These are phyloP conservation scores for Hanleya hanleyi DNA, from an alignment of 2,888 invertebrate genomes.

Conservation along the genomic window DNA sequence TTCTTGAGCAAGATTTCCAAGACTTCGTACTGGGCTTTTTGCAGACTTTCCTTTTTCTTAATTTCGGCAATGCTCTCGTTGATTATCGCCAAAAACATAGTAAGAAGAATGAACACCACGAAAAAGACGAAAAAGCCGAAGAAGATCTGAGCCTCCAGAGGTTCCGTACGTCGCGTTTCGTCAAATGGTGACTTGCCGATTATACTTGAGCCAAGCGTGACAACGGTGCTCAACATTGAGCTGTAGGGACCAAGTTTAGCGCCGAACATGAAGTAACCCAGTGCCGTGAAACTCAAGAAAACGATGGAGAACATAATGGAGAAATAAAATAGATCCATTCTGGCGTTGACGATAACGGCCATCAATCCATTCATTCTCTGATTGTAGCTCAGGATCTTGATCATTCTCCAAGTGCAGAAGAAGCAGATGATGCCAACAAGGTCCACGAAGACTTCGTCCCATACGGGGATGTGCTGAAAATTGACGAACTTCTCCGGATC, in stretches of 20 bases:
- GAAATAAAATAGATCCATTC: slow-evolving; percentile 72
- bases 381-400: slow-evolving; percentile 74
- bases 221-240: slow-evolving; percentile 66
- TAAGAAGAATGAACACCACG: slow-evolving; percentile 52
- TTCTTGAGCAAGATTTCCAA: slow-evolving; percentile 7
- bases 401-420: slow-evolving; percentile 47
- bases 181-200: slow-evolving; percentile 54
- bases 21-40: not conserved
- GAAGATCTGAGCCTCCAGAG: slow-evolving; percentile 49
- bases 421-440: slow-evolving; percentile 50
- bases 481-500: slow-evolving; percentile 59
- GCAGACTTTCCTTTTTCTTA: not conserved
- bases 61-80: slow-evolving; percentile 50
- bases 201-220: slow-evolving; percentile 69
- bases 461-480: slow-evolving; percentile 70
- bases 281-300: slow-evolving; percentile 61
- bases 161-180: slow-evolving; percentile 40
- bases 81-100: slow-evolving; percentile 56
- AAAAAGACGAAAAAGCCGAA: slow-evolving; percentile 53
- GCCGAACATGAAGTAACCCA: slow-evolving; percentile 69
- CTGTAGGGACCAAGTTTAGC: slow-evolving; percentile 59
- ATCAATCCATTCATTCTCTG: slow-evolving; percentile 74
- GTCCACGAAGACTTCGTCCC: slow-evolving; percentile 69
- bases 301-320: slow-evolving; percentile 71
- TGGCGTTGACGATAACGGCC: slow-evolving; percentile 70